A percentile compares a stretch with the other conserved stretches of the same genome.
Conservation (phyloP, 2,888 invertebrate genomes). For the Hedychridium roseum region DNA sequence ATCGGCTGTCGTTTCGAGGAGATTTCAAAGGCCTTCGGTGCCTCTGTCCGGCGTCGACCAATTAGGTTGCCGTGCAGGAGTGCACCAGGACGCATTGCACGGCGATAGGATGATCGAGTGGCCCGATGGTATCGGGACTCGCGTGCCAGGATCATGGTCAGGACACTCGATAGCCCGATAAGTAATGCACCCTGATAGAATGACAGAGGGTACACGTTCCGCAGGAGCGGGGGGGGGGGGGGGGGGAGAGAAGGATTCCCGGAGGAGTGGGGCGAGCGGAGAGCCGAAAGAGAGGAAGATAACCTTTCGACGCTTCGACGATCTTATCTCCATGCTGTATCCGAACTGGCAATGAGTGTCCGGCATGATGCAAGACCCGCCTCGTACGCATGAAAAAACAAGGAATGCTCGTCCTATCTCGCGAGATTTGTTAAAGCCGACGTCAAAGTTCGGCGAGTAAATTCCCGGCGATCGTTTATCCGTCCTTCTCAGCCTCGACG, state of each 20-base stretch:
- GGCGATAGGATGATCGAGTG: constrained; percentile 59
- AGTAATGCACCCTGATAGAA: constrained; percentile 53
- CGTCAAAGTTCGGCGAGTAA: too few relatives aligned
- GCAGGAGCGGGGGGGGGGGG: constrained; percentile 11
- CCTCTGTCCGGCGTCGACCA: constrained; percentile 26
- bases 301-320: constrained; percentile 8
- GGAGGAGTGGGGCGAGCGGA: too few relatives aligned
- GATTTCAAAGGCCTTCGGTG: too few relatives aligned
- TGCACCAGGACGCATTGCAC: constrained; percentile 40
- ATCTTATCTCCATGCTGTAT: constrained; percentile 31
- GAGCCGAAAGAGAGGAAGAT: too few relatives aligned
- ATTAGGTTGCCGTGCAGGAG: constrained; percentile 38
- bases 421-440: too few relatives aligned
- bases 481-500: too few relatives aligned
- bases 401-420: too few relatives aligned
- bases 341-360: constrained; percentile 30
- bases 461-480: too few relatives aligned
- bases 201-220: constrained; percentile 41
- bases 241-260: constrained; percentile 12
- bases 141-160: constrained; percentile 54
- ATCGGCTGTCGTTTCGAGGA: too few relatives aligned
- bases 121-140: constrained; percentile 51
- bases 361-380: constrained; percentile 23
- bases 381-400: too few relatives aligned
- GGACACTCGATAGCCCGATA: constrained; percentile 53